A percentile compares a stretch with the other conserved stretches of the same genome.
phyloP scores from a whole-genome alignment of 1,140 invertebrate species.

The Diorhabda sublineata region DNA sequence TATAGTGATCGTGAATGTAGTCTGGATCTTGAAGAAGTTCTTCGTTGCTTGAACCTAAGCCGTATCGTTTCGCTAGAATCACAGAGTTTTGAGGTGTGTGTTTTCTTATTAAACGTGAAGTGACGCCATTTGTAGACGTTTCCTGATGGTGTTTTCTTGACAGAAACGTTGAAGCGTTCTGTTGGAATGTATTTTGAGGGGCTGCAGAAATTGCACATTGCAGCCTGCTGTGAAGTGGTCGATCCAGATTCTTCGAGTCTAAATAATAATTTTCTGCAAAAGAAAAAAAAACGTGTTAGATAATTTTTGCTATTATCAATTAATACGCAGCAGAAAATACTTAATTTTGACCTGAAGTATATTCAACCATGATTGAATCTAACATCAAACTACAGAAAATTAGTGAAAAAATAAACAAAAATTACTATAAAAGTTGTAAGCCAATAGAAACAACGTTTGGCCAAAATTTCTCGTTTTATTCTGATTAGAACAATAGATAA shows the following conservation, averaged over 20 bases:
- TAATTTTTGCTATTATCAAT: neutral
- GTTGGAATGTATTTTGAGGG: slow-evolving; percentile 11
- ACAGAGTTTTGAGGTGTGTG: slow-evolving; percentile 27
- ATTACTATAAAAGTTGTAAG: too few relatives aligned
- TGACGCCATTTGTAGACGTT: slow-evolving; percentile 4
- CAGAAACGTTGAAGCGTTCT: slow-evolving; percentile 17
- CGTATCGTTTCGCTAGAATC: slow-evolving; percentile 27
- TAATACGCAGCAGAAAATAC: too few relatives aligned
- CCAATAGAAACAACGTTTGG: too few relatives aligned
- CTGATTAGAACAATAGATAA: too few relatives aligned
- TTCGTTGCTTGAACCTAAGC: slow-evolving; percentile 14
- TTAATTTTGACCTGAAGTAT: too few relatives aligned
- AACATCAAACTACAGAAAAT: too few relatives aligned
- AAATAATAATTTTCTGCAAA: slow-evolving; percentile 14
- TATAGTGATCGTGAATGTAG: slow-evolving; percentile 40
- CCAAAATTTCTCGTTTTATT: too few relatives aligned
- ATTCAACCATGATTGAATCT: too few relatives aligned
- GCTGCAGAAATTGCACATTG: slow-evolving; percentile 31
- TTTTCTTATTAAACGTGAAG: slow-evolving; percentile 9
- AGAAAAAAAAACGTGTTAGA: slow-evolving; percentile 1
- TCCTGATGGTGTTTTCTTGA: neutral
- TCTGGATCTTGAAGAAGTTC: slow-evolving; percentile 17
- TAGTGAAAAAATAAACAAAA: too few relatives aligned
- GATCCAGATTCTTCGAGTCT: slow-evolving; percentile 22
- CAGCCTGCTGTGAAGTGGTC: slow-evolving; percentile 15